phyloP scores from a whole-genome alignment of 2,113 vertebrate genomes.

The Mustela lutreola region DNA sequence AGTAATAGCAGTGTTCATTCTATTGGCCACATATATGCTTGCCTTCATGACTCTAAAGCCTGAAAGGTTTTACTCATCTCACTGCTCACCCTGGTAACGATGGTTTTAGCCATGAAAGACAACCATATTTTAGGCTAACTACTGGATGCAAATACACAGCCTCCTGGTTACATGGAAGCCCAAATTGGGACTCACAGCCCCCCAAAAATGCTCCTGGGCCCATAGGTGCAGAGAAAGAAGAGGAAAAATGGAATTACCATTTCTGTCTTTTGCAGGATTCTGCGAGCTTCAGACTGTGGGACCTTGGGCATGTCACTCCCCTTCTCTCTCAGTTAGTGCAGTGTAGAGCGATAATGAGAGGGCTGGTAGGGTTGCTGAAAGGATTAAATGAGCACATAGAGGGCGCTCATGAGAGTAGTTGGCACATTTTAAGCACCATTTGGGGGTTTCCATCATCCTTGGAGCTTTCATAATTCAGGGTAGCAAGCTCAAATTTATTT shows the following conservation, averaged over 20 bases:
- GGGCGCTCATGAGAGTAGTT: background rate
- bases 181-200: background rate
- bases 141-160: background rate
- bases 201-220: background rate
- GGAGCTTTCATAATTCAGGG: background rate
- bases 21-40: background rate
- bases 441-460: background rate
- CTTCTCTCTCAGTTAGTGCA: background rate
- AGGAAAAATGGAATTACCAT: background rate
- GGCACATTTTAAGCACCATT: background rate
- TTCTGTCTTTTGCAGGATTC: background rate
- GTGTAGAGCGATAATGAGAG: background rate
- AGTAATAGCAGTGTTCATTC: background rate
- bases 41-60: background rate
- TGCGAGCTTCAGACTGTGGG: background rate
- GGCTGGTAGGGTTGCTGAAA: background rate
- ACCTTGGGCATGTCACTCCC: background rate
- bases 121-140: background rate
- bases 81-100: background rate
- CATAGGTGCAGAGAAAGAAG: background rate
- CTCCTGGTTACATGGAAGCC: background rate
- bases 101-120: background rate
- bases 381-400: background rate
- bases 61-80: background rate
- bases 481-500: background rate